Evolutionary conservation across 1,140 invertebrate genomes (phyloP).

Genomic region (Coenobita brevimanus): DNA sequence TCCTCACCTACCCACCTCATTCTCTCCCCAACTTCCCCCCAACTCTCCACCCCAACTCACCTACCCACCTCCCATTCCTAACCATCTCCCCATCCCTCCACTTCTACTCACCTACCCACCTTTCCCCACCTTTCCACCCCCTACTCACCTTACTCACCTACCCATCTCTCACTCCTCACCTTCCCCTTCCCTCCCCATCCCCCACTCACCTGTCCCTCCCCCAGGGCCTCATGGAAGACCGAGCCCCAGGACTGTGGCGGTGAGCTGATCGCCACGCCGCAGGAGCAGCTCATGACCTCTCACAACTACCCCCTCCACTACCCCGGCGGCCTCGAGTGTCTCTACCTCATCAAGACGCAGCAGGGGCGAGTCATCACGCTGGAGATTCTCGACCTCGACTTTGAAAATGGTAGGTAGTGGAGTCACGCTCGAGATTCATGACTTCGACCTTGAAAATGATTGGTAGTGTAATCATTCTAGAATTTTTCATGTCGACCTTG

Average conservation of each 20-base stretch:
- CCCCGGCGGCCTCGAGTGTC: constrained; percentile 94
- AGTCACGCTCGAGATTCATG: no score
- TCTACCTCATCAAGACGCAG: constrained; percentile 93
- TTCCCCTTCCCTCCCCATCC: neutral
- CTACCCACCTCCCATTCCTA: no score
- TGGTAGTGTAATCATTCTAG: no score
- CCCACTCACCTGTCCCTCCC: neutral
- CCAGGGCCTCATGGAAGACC: constrained; percentile 91
- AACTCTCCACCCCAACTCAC: no score
- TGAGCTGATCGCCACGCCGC: constrained; percentile 84
- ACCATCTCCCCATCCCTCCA: no score
- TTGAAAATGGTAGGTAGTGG: constrained; percentile 85
- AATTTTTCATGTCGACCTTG: no score
- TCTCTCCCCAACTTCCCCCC: no score
- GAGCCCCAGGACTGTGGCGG: constrained; percentile 93
- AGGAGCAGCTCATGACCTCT: constrained; percentile 88
- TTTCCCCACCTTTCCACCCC: no score
- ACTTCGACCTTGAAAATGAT: no score
- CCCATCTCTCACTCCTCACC: neutral
- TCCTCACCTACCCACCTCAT: no score
- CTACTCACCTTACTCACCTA: no score
- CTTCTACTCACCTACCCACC: no score
- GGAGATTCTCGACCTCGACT: constrained; percentile 88
- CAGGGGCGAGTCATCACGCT: constrained; percentile 72
- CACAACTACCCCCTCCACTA: constrained; percentile 94